Evolutionary conservation across 1,140 invertebrate genomes (phyloP), one percentile per base, ranked within the genome.

Genomic region (Vanessa tameamea): DNA sequence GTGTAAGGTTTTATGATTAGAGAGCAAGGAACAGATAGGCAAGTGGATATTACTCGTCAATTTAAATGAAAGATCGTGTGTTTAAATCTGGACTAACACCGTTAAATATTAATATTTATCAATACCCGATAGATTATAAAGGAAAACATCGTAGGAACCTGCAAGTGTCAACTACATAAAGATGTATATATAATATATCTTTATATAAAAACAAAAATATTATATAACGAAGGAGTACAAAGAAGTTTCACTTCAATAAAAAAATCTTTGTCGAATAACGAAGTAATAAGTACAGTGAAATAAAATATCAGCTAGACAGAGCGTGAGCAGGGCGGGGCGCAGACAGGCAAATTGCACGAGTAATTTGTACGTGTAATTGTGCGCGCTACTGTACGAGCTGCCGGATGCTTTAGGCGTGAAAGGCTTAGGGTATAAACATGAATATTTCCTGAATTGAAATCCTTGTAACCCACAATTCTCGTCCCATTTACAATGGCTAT

Each of bases 361-460:
- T 64, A 50, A 69, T 73, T 73, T 73, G 72, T 87, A 78, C 47
- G 76, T 61, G 83, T 88, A 86, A 88, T 87, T 87, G 83, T 81
- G 57, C 57, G 77, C 77, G 74, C 80, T 77, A 80, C 76, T 75
- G 73, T 77, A 71, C 50, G 47, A 48, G 47, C 51, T 65, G 37
- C 37, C 50, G 59, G 73, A 72, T 31, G 43, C 57, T 61, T 31
- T 59, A 59, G 55, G 57, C 26, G 57, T 55, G 53, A 37, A 37
- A 61, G 57, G 57, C 57, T 61, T 61, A 61, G 57, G 53, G 57
- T 31, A 15, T 61, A n/a, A 37, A 57, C 53, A 61, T 59, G 23
- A 61, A 61, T 37, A 37, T 61, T 37, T 37, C 57, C 31, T 15
- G 57, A 4, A 57, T 57, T 57, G 23, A 57, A 26, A 59, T 59